phyloP scores from a whole-genome alignment of 2,113 vertebrate genomes.

The Bos javanicus region DNA sequence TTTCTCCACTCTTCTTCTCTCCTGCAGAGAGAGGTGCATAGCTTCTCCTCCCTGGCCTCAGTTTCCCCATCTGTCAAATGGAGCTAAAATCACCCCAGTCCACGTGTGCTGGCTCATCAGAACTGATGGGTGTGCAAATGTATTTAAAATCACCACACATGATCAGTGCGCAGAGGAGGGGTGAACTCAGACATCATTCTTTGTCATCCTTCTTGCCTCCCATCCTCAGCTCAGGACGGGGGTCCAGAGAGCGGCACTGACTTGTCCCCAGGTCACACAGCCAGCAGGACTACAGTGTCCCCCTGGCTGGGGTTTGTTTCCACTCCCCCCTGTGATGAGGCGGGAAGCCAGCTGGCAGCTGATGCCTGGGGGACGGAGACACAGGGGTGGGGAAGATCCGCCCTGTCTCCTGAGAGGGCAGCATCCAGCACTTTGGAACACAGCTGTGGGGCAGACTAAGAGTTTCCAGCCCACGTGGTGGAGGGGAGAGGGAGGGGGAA shows the following conservation, averaged over 20 bases:
- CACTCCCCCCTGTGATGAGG: neutral
- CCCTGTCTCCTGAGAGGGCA: conserved; percentile 27
- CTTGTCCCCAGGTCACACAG: neutral
- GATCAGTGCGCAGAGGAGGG: neutral
- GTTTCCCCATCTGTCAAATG: neutral
- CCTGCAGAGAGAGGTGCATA: neutral
- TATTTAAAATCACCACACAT: fast-evolving
- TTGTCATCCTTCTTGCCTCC: neutral
- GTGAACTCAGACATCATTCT: neutral
- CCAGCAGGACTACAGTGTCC: neutral
- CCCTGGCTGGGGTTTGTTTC: neutral
- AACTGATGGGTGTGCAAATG: fast-evolving
- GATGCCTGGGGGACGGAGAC: neutral
- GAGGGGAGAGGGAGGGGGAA: neutral
- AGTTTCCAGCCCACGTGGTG: conserved; percentile 43
- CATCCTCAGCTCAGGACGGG: neutral
- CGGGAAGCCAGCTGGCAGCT: conserved; percentile 54
- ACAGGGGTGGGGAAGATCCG: conserved; percentile 28
- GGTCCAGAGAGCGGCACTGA: neutral
- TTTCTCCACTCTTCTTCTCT: neutral
- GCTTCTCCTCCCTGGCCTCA: neutral
- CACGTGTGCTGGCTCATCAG: fast-evolving
- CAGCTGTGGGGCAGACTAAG: conserved; percentile 53
- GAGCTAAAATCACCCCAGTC: neutral
- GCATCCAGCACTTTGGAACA: neutral